Percentiles rank a stretch among this genome's conserved stretches.
These are phyloP conservation scores for Buathra laborator DNA, from an alignment of 2,888 invertebrate species.

Conservation along the genomic window DNA sequence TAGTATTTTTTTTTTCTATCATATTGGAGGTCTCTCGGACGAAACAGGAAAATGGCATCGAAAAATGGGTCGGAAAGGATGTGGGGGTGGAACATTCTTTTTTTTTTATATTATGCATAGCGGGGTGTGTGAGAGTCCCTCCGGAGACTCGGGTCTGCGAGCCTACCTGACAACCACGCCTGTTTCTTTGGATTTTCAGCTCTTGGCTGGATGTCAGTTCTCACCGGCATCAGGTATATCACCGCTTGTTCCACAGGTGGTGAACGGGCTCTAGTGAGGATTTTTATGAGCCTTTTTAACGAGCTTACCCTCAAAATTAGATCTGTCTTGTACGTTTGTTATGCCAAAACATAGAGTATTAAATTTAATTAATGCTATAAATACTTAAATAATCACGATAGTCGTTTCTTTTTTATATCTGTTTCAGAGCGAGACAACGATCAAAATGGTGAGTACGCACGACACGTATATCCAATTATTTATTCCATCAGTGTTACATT, in stretches of 20 bases:
- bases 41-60: constrained; percentile 42
- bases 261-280: constrained; percentile 38
- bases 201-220: constrained; percentile 59
- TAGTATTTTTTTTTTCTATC: constrained; percentile 28
- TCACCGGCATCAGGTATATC: constrained; percentile 45
- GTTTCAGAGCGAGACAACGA: constrained; percentile 57
- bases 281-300: constrained; percentile 44
- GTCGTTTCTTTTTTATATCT: constrained; percentile 42
- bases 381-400: constrained; percentile 27
- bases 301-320: constrained; percentile 54
- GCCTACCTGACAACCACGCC: constrained; percentile 78
- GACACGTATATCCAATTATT: constrained; percentile 26
- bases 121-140: constrained; percentile 46
- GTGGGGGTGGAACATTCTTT: constrained; percentile 75
- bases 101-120: constrained; percentile 75
- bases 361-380: constrained; percentile 38
- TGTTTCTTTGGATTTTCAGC: constrained; percentile 65
- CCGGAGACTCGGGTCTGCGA: constrained; percentile 48
- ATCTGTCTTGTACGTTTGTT: constrained; percentile 47
- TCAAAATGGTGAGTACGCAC: constrained; percentile 52
- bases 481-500: constrained; percentile 37
- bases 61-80: constrained; percentile 55
- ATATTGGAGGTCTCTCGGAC: constrained; percentile 12
- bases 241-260: constrained; percentile 35
- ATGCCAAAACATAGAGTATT: constrained; percentile 31